Percentiles rank a stretch among this genome's conserved stretches.
phyloP scores from a whole-genome alignment of 2,113 vertebrate genomes.

The Clarias batrachus region DNA sequence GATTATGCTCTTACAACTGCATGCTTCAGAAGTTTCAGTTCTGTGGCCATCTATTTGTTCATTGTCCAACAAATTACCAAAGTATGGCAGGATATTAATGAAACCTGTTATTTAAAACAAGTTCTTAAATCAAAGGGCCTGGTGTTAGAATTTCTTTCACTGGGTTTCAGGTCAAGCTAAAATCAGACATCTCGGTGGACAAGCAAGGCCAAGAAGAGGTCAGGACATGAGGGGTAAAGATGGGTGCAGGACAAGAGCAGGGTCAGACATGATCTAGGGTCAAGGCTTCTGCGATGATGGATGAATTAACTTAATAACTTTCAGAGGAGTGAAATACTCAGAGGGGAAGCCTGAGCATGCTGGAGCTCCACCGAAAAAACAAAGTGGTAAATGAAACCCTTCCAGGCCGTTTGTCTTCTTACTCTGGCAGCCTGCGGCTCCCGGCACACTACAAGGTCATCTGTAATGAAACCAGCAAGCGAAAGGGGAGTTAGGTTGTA shows the following conservation, averaged over 20 bases:
- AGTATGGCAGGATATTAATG: background rate
- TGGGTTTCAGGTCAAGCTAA: constrained; percentile 14
- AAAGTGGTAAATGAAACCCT: constrained; percentile 38
- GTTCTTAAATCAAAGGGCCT: background rate
- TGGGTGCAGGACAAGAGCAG: background rate
- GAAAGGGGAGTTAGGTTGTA: constrained; percentile 26
- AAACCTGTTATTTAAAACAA: background rate
- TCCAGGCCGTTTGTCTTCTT: constrained; percentile 19
- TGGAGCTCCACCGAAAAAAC: background rate
- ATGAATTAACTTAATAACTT: constrained; percentile 26
- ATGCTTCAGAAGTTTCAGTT: no score
- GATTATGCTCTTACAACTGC: no score
- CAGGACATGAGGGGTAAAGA: constrained; percentile 5
- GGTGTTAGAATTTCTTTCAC: background rate
- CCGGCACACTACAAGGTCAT: constrained; percentile 29
- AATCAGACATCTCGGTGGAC: background rate
- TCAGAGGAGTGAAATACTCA: constrained; percentile 9
- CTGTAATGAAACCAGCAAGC: constrained; percentile 33
- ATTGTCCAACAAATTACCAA: background rate
- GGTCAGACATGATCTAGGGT: constrained; percentile 17
- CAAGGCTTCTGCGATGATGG: background rate
- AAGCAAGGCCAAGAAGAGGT: constrained; percentile 13
- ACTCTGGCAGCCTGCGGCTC: constrained; percentile 31
- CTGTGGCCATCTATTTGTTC: background rate
- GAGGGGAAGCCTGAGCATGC: constrained; percentile 4